These are phyloP conservation scores for Chelonus formosanus DNA, from an alignment of 2,888 invertebrate genomes.

Conservation along the genomic window DNA sequence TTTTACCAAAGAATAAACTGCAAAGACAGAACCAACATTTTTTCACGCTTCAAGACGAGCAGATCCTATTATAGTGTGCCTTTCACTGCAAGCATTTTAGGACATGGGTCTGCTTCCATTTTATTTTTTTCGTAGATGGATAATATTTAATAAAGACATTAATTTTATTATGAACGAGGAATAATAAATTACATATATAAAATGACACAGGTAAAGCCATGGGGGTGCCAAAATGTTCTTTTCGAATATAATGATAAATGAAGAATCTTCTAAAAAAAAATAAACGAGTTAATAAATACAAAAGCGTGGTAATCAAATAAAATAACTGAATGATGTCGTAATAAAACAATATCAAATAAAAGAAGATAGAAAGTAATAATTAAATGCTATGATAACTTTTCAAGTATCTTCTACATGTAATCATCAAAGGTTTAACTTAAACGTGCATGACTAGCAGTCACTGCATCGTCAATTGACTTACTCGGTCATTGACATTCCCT, in stretches of 20 bases:
- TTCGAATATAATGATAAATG: constrained; percentile 16
- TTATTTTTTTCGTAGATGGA: constrained; percentile 19
- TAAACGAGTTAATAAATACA: constrained; percentile 12
- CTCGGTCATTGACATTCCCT: constrained; percentile 27
- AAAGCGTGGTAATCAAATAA: constrained; percentile 1
- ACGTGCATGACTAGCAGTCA: constrained; percentile 18
- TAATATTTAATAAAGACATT: constrained; percentile 34
- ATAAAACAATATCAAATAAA: constrained; percentile 2
- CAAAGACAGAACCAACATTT: neutral
- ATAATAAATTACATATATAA: constrained; percentile 28
- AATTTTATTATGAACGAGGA: constrained; percentile 16
- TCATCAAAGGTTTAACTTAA: constrained; percentile 3
- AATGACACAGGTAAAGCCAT: constrained; percentile 18
- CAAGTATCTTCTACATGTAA: too few relatives aligned
- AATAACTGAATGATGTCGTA: constrained; percentile 7
- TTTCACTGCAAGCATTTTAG: neutral
- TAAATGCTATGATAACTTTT: neutral
- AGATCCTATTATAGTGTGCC: neutral
- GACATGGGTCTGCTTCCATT: neutral
- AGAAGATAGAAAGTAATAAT: neutral
- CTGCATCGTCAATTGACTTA: constrained; percentile 27
- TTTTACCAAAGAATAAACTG: neutral
- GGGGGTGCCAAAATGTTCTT: constrained; percentile 6
- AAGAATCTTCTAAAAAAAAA: neutral
- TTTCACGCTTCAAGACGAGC: constrained; percentile 8